Evolutionary conservation across 2,113 vertebrate genomes (phyloP).

Genomic region (Pseudolaguvia tuberculata): DNA sequence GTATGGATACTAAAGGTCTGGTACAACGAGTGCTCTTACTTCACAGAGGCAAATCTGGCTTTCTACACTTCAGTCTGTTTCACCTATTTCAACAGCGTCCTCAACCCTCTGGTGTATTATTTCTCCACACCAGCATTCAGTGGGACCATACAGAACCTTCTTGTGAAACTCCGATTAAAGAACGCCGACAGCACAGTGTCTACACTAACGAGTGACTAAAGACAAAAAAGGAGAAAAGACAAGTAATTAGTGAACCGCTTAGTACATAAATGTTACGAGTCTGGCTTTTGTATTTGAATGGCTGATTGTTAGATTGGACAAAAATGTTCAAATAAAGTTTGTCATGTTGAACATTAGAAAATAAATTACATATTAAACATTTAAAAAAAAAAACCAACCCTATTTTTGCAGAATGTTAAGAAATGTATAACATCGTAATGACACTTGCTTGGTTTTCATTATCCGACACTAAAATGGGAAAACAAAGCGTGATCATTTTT

Average conservation of each 20-base stretch:
- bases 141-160: conserved; percentile 56
- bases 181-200: not conserved
- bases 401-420: no score
- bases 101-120: conserved; percentile 74
- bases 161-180: conserved; percentile 55
- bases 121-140: conserved; percentile 71
- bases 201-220: conserved; percentile 18
- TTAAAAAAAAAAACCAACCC: no score
- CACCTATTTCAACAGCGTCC: conserved; percentile 74
- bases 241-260: not conserved
- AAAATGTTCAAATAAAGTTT: no score
- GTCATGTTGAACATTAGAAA: not conserved
- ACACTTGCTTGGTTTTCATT: not conserved
- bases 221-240: not conserved
- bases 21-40: conserved; percentile 62
- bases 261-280: not conserved
- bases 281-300: not conserved
- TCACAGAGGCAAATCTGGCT: conserved; percentile 60
- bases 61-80: conserved; percentile 70
- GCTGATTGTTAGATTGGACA: not conserved
- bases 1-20: conserved; percentile 68
- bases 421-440: not conserved
- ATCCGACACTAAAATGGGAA: not conserved
- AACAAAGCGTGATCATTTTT: not conserved
- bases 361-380: no score